phyloP scores from a whole-genome alignment of 2,797 vertebrate species.

The Propithecus deckenii region DNA sequence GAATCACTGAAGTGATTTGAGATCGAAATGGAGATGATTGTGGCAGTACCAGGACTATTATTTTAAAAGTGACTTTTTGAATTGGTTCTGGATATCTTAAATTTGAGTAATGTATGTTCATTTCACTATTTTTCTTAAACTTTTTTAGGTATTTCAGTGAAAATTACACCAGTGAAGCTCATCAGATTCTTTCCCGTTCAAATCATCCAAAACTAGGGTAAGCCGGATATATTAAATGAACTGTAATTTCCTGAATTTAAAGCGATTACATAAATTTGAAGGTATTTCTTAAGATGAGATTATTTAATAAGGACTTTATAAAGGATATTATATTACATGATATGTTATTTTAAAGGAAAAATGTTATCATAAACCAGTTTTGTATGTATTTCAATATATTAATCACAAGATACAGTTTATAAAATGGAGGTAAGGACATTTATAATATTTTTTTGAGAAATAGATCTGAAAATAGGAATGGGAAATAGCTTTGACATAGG shows the following conservation, averaged over 20 bases:
- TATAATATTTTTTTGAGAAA: conserved; percentile 27
- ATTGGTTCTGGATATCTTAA: not conserved
- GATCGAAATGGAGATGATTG: not conserved
- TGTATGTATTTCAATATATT: not conserved
- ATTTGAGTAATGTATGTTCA: not conserved
- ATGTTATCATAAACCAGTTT: conserved; percentile 8
- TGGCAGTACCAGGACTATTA: not conserved
- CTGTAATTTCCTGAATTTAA: not conserved
- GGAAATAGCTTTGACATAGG: conserved; percentile 16
- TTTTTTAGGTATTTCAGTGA: conserved; percentile 95
- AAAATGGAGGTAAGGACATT: not conserved
- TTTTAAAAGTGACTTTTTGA: not conserved
- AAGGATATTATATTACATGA: not conserved
- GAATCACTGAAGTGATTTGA: not conserved
- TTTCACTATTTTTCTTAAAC: conserved; percentile 13
- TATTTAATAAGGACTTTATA: conserved; percentile 9
- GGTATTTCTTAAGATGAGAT: not conserved
- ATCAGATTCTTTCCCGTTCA: conserved; percentile 92
- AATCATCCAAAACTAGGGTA: conserved; percentile 97
- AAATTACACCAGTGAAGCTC: conserved; percentile 92
- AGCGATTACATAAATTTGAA: conserved; percentile 28
- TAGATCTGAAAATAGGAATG: conserved; percentile 35
- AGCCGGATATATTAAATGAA: conserved; percentile 72
- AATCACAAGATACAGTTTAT: not conserved
- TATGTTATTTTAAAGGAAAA: not conserved